These are phyloP conservation scores for Amphiprion percula DNA, from an alignment of 2,113 vertebrate species.

Conservation along the genomic window DNA sequence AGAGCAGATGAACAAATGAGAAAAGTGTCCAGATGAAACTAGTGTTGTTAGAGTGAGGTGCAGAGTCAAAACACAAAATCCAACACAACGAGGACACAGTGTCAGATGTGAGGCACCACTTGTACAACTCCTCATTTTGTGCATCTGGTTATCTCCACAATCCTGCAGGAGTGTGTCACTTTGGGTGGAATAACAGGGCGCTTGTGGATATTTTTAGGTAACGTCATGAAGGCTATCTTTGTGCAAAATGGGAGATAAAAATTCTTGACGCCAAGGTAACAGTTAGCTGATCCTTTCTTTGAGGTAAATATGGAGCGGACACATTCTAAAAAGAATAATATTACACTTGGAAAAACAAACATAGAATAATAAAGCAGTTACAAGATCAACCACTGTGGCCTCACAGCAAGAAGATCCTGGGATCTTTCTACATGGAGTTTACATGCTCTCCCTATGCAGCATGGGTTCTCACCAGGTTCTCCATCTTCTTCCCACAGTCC, in stretches of 20 bases:
- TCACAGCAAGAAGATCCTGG: no score
- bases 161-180: background rate
- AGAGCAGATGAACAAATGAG: background rate
- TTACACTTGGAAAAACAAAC: background rate
- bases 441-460: no score
- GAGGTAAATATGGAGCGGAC: background rate
- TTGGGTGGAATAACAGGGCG: constrained; percentile 21
- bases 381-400: background rate
- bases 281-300: background rate
- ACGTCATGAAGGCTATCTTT: background rate
- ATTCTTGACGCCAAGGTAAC: background rate
- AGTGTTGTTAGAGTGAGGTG: background rate
- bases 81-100: background rate
- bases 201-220: constrained; percentile 27
- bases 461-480: no score
- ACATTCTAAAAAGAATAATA: background rate
- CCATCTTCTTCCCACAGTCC: no score
- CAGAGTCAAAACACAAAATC: constrained; percentile 35
- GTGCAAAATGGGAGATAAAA: constrained; percentile 9
- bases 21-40: background rate
- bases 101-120: constrained; percentile 63
- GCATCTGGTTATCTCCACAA: constrained; percentile 15
- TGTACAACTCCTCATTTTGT: background rate
- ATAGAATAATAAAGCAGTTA: background rate
- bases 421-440: no score